These are phyloP conservation scores for Volucella inanis DNA, from an alignment of 2,888 invertebrate genomes.

Conservation along the genomic window DNA sequence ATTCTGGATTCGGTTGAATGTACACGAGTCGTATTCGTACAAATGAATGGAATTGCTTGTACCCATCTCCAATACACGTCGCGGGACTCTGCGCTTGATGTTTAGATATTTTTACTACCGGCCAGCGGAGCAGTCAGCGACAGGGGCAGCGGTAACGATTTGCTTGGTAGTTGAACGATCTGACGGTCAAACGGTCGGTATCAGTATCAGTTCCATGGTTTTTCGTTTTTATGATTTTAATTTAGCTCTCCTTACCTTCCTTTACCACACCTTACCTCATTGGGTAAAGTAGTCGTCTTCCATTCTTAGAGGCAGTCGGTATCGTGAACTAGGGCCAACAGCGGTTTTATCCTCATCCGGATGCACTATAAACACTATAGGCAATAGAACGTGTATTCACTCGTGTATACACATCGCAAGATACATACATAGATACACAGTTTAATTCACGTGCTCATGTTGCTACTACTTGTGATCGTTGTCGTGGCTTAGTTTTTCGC, in stretches of 20 bases:
- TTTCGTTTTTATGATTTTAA: constrained; percentile 38
- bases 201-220: constrained; percentile 44
- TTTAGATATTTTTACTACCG: constrained; percentile 1
- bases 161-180: too few relatives aligned
- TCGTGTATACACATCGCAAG: constrained; percentile 23
- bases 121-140: background rate
- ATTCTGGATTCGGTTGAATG: constrained; percentile 68
- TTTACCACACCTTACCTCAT: background rate
- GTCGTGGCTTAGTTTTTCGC: constrained; percentile 42
- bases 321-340: constrained; percentile 18
- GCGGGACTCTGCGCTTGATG: constrained; percentile 50
- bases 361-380: constrained; percentile 20
- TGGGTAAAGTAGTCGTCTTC: constrained; percentile 35
- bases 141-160: background rate
- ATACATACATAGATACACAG: constrained; percentile 32
- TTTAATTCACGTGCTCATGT: constrained; percentile 54
- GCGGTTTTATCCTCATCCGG: constrained; percentile 53
- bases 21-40: constrained; percentile 51
- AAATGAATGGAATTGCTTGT: constrained; percentile 62
- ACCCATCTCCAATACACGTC: constrained; percentile 51
- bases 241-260: constrained; percentile 34
- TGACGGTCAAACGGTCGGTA: constrained; percentile 24
- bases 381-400: constrained; percentile 30
- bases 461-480: background rate
- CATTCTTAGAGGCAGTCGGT: constrained; percentile 42